Percentiles rank a stretch among this genome's conserved stretches.
Conservation (phyloP, 2,797 vertebrate genomes). For the Sebastes flavidus region DNA sequence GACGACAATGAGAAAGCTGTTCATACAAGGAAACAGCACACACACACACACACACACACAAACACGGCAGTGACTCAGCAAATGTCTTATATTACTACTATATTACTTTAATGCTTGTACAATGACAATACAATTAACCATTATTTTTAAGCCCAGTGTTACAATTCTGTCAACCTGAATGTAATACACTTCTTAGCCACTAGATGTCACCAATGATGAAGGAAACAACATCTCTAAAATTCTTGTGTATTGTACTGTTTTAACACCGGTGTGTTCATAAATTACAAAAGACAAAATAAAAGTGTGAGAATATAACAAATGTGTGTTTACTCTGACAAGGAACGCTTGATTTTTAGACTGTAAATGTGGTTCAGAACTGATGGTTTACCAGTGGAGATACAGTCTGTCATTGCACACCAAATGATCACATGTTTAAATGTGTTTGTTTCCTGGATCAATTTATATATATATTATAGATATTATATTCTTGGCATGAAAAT, state of each 20-base stretch:
- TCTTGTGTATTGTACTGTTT: background rate
- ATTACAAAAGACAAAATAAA: background rate
- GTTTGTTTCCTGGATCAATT: background rate
- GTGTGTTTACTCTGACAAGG: background rate
- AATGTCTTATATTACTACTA: background rate
- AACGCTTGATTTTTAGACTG: background rate
- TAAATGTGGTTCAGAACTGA: background rate
- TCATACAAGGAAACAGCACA: slow-evolving; percentile 46
- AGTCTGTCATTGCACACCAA: background rate
- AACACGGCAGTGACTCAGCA: background rate
- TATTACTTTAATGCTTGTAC: background rate
- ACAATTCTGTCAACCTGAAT: background rate
- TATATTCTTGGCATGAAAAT: too few relatives aligned
- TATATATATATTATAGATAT: background rate
- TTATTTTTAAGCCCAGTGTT: background rate
- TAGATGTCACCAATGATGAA: slow-evolving; percentile 73
- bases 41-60: too few relatives aligned
- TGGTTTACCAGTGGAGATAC: too few relatives aligned
- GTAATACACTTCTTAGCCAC: slow-evolving; percentile 54
- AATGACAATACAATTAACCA: rapidly evolving
- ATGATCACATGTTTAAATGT: background rate
- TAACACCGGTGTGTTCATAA: background rate
- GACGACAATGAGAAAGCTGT: slow-evolving; percentile 63
- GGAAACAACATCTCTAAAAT: slow-evolving; percentile 5
- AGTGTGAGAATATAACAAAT: background rate